Base-by-base conservation (phyloP, 1,140 invertebrate species). In the Nasonia vitripennis region DNA sequence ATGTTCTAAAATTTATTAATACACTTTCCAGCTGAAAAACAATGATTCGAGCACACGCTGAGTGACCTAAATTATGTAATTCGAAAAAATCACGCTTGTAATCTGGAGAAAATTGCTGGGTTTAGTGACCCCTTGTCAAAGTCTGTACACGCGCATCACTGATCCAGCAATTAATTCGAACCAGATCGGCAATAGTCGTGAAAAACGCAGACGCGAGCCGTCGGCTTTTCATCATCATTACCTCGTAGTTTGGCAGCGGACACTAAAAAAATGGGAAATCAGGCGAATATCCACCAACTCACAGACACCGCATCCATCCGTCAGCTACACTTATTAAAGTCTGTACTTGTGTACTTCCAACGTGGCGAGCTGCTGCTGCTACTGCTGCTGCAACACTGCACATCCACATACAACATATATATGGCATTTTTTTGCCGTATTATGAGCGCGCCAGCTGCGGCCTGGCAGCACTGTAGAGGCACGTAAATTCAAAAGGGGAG, bases 331-430 rank as follows among this genome's bases (percentile, higher is more conserved):
- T 37, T 45, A 45, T 45, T 10, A 45, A 45, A 45, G 9, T 45
- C 41, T 45, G 41, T 45, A 45, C 41, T 45, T 45, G 41, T 78
- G 75, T 85, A 55, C 91, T 92, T 93, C 92, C 92, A 93, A 93
- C 92, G 92, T 93, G 92, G 92, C 92, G 92, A 92, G 74, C 83
- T 86, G 45, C 68, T 86, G 45, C 68, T 71, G 68, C 23, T 71
- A 27, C 12, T 81, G 79, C 79, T 45, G 41, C 41, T 45, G 41
- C 41, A 71, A 3, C 79, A 81, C n/a, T 20, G 31, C 78, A 41
- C 20, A 20, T 83, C 67, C 17, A 5, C 7, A 45, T 45, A 45
- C 41, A 45, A 45, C 10, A 45, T 45, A 45, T 45, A 45, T 7
- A 10, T 45, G 41, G 41, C 10, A 45, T 45, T 45, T 45, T 37